Base-by-base conservation (phyloP, 2,113 vertebrate species). In the Eulemur rufifrons region DNA sequence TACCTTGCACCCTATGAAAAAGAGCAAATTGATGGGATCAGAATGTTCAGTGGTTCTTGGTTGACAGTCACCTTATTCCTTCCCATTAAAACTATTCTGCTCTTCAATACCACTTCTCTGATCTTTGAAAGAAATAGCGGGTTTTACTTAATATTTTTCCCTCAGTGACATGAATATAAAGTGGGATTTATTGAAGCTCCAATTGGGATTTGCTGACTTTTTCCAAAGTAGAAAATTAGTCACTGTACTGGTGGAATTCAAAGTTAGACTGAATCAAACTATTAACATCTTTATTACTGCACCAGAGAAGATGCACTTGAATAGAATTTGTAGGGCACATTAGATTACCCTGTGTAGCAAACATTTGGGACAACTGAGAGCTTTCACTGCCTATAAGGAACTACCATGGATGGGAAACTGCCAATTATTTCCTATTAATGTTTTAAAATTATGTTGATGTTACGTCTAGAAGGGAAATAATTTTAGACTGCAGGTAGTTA, bases 221-320 rank as follows among this genome's bases (percentile, higher is more conserved):
- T 95, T 95, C 95, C 52, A 94, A 47, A 96, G 92, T 71, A 93
- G 84, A 89, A 93, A 97, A 86, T 83, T 84, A 93, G 86, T 88
- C 45, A 66, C 59, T 61, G 4, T 93, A 66, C 34, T 92, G 83
- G 63, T 80, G 12, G 34, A 84, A 95, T 82, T 95, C 9, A 42
- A 81, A 95, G 52, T 96, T 81, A 91, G 50, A 89, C 34, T 50
- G 29, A 83, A 50, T 80, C 68, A 86, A 8, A 84, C 25, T 64
- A 13, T 95, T 93, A 85, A 95, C 8, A 59, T 84, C 80, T 77
- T 94, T 93, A 54, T 81, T 81, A 34, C 20, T 74, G 21, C 10
- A 56, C 32, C 64, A 25, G 59, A 54, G 34, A 92, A 86, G 77
- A 73, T 50, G 8, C 20, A 32, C 56, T 17, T 66, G 77, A 63